Base-by-base conservation (phyloP, 2,888 invertebrate species). In the Macrophya annulata region DNA sequence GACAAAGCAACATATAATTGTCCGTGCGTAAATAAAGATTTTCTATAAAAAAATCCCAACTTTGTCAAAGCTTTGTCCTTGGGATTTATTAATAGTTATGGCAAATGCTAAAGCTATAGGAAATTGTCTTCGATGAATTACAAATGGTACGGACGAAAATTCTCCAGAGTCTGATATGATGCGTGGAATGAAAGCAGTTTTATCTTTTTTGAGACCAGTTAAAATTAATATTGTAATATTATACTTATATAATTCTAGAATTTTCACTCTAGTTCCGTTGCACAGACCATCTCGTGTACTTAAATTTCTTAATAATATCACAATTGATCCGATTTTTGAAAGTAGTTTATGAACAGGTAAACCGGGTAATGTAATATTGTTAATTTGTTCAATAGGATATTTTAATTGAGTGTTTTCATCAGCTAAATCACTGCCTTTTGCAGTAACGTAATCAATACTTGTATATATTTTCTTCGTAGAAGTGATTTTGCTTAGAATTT, bases 271-370 rank as follows among this genome's bases (percentile, higher is more conserved):
- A 48, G 86, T 88, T 17, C 86, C 86, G 68, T 87, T 87, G 81
- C 87, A 87, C 51, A 87, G 51, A 40, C 85, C 86, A 84, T 86
- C 86, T 71, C 79, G 85, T 21, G 86, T 86, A 84, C 85, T 86
- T 43, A 86, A 77, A 85, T 87, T 87, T 84, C 84, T 15, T 10
- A 85, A 85, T 17, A 87, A 48, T 85, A 87, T 87, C n/a, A 87
- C 84, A 48, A 86, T 84, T 4, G 86, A 55, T 25, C 85, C 84
- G 65, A 83, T n/a, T 83, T 85, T 87, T 59, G 86, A 59, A 59
- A 43, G 72, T 71, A 87, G 86, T 86, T 86, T 86, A 84, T 86
- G 85, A 31, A 85, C 31, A 31, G 31, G 31, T 31, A 31, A 31
- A 31, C 31, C 31, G 31, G 31, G 31, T 31, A 31, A 31, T 85